Base-by-base conservation (phyloP, 2,113 vertebrate genomes). In the Epinephelus lanceolatus region DNA sequence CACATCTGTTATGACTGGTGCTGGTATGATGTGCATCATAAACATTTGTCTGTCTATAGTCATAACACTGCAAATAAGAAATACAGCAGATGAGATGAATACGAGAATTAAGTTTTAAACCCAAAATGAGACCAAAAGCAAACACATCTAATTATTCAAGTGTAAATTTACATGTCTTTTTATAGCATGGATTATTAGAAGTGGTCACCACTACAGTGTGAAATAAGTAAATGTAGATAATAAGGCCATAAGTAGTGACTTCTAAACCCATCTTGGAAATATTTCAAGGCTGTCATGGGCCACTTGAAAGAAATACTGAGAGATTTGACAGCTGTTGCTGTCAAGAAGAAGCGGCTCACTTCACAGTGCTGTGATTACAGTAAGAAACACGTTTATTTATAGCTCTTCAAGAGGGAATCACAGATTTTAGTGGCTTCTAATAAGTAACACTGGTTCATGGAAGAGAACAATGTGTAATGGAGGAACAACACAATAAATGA, bases 1-100 rank as follows among this genome's bases (percentile, higher is more conserved):
- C 30, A 62, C 83, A 83, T 76, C 60, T 79, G 82, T 57, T 69
- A 4, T 52, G 15, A 45, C 11, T 49, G 51, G 15, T 65, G 47
- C 52, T 42, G 63, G 9, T n/a, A 6, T 61, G 13, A 27, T 66
- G 61, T 23, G 57, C 21, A 62, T 71, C 21, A 37, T 17, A 45
- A 63, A 53, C 63, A 70, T 69, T 57, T 33, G 56, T 6, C 33
- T 85, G 42, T 68, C 21, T 82, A 15, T 25, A 53, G 57, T 49
- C 23, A 23, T 14, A 49, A 56, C 15, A 55, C 25, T 49, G 40
- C 6, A 45, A 76, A 25, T 53, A 62, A 73, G 68, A 61, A 21
- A 70, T 52, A 6, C 56, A 69, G 69, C 56, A 57, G 25, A 86
- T 15, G 3, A 63, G 40, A 65, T 40, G 15, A 55, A 27, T 9